These are phyloP conservation scores for Saguinus imperator DNA, from an alignment of 2,113 vertebrate species.

Conservation along the genomic window DNA sequence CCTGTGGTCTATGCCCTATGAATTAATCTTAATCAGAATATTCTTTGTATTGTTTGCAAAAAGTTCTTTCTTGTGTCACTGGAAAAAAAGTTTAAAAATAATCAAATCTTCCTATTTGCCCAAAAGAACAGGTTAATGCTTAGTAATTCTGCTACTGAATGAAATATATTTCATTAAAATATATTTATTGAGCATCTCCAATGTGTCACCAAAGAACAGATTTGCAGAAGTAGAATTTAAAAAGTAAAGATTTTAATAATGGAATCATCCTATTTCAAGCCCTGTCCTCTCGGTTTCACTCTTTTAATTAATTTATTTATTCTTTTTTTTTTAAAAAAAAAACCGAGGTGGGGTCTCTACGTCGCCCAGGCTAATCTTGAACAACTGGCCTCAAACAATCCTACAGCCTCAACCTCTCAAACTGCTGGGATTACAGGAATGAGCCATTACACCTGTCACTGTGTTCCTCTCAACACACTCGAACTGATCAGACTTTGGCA, in stretches of 20 bases:
- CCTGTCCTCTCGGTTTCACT: background rate
- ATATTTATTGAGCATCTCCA: conserved; percentile 3
- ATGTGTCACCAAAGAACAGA: background rate
- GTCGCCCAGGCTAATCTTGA: too few relatives aligned
- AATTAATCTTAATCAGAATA: background rate
- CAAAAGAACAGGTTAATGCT: background rate
- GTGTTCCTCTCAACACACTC: background rate
- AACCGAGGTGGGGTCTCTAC: too few relatives aligned
- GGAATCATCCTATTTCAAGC: background rate
- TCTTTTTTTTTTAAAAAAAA: too few relatives aligned
- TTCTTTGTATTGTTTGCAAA: background rate
- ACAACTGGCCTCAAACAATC: too few relatives aligned
- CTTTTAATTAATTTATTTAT: too few relatives aligned
- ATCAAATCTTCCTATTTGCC: background rate
- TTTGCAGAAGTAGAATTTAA: background rate
- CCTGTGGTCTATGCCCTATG: background rate
- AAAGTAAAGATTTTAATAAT: conserved; percentile 38
- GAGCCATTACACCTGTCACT: too few relatives aligned
- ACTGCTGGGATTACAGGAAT: too few relatives aligned
- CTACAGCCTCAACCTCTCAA: too few relatives aligned
- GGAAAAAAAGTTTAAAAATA: conserved; percentile 43
- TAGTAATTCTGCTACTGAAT: background rate
- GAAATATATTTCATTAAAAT: background rate
- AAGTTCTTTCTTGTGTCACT: background rate
- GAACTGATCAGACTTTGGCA: conserved; percentile 22